A percentile compares a stretch with the other conserved stretches of the same genome.
Conservation (phyloP, 2,113 vertebrate genomes). For the Malurus melanocephalus region DNA sequence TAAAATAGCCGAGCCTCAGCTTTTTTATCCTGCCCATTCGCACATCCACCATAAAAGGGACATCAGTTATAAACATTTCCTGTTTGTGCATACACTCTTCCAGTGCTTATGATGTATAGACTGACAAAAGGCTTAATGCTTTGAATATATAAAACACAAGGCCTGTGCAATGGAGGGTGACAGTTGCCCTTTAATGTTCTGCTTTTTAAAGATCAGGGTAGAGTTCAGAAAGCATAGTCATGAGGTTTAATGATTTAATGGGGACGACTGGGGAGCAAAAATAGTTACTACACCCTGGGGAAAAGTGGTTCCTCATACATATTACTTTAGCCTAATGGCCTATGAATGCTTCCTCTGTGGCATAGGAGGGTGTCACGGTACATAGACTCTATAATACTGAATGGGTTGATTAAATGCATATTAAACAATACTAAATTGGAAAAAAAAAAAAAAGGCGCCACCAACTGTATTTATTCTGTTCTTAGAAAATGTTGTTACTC, state of each 20-base stretch:
- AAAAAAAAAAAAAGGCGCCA: slow-evolving; percentile 59
- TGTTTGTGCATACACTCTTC: slow-evolving; percentile 59
- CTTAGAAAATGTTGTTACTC: slow-evolving; percentile 65
- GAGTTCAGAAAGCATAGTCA: slow-evolving; percentile 89
- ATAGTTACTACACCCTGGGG: slow-evolving; percentile 86
- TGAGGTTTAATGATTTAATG: slow-evolving; percentile 92
- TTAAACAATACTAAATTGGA: slow-evolving; percentile 87
- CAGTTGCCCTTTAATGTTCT: slow-evolving; percentile 84
- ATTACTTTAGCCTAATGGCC: slow-evolving; percentile 84
- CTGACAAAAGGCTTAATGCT: slow-evolving; percentile 83
- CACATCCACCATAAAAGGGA: slow-evolving; percentile 59
- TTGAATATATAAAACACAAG: slow-evolving; percentile 81
- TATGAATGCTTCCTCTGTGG: slow-evolving; percentile 71
- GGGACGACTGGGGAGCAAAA: slow-evolving; percentile 83
- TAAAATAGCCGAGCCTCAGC: slow-evolving; percentile 56
- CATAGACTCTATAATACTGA: slow-evolving; percentile 84
- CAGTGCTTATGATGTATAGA: slow-evolving; percentile 79
- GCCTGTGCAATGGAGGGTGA: slow-evolving; percentile 80
- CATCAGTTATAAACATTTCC: slow-evolving; percentile 64
- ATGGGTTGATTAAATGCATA: slow-evolving; percentile 89
- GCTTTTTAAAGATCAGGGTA: slow-evolving; percentile 90
- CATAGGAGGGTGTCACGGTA: slow-evolving; percentile 77
- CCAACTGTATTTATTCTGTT: slow-evolving; percentile 76
- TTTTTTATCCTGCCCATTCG: slow-evolving; percentile 57
- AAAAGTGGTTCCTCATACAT: slow-evolving; percentile 84